phyloP scores from a whole-genome alignment of 2,888 invertebrate species.

The Drosophila mettleri region DNA sequence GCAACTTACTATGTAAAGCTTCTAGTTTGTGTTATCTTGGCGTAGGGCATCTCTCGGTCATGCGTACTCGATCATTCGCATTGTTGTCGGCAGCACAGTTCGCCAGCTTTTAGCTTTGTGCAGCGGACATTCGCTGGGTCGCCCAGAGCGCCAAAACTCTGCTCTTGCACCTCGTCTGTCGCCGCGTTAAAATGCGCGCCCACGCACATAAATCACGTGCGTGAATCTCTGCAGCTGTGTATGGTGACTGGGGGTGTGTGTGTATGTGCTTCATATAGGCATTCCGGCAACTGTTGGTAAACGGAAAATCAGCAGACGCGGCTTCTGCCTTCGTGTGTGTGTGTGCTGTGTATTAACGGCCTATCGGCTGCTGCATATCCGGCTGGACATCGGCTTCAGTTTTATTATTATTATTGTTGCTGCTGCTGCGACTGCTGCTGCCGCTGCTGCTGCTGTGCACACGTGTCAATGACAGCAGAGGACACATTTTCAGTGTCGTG shows the following conservation, averaged over 20 bases:
- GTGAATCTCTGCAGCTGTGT: slow-evolving; percentile 59
- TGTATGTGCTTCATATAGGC: slow-evolving; percentile 9
- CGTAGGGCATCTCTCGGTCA: background rate
- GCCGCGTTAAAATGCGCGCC: slow-evolving; percentile 76
- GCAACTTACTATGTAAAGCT: too few species aligned
- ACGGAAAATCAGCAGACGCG: slow-evolving; percentile 72
- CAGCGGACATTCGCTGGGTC: slow-evolving; percentile 23
- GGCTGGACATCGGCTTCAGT: slow-evolving; percentile 58
- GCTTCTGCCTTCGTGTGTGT: slow-evolving; percentile 29
- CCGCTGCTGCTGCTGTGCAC: slow-evolving; percentile 48
- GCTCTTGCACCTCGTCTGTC: slow-evolving; percentile 12
- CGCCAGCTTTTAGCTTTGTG: slow-evolving; percentile 34
- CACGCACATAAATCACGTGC: slow-evolving; percentile 80
- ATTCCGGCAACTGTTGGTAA: slow-evolving; percentile 57
- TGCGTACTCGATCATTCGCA: background rate
- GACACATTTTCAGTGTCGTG: slow-evolving; percentile 78
- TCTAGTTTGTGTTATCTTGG: background rate
- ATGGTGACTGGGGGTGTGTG: slow-evolving; percentile 19
- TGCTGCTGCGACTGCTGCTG: slow-evolving; percentile 19
- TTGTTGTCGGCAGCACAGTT: slow-evolving; percentile 25
- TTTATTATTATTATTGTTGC: slow-evolving; percentile 57
- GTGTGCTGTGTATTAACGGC: slow-evolving; percentile 68
- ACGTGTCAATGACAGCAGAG: slow-evolving; percentile 76
- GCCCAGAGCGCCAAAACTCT: slow-evolving; percentile 9
- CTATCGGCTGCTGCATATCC: slow-evolving; percentile 78